A percentile compares a stretch with the other conserved stretches of the same genome.
Evolutionary conservation across 2,797 vertebrate genomes (phyloP).

Genomic region (Chelon labrosus): DNA sequence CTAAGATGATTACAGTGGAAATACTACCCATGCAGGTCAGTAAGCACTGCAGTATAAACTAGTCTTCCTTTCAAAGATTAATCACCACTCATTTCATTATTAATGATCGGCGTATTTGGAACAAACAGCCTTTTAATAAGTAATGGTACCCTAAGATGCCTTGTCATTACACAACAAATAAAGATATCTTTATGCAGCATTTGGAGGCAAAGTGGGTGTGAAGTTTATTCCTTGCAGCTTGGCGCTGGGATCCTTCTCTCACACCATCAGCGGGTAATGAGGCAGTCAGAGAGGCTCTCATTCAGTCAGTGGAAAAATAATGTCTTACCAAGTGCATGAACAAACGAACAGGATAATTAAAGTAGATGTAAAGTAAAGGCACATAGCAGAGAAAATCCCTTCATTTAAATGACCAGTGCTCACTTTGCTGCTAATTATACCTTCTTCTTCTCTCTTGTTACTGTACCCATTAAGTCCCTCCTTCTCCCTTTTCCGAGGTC

Average conservation of each 20-base stretch:
- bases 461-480: slow-evolving; percentile 23
- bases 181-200: slow-evolving; percentile 20
- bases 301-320: slow-evolving; percentile 17
- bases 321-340: slow-evolving; percentile 5
- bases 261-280: slow-evolving; percentile 18
- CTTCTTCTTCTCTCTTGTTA: slow-evolving; percentile 24
- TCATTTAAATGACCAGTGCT: slow-evolving; percentile 11
- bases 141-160: slow-evolving; percentile 53
- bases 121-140: slow-evolving; percentile 79
- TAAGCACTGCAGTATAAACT: slow-evolving; percentile 51
- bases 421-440: slow-evolving; percentile 47
- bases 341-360: slow-evolving; percentile 1
- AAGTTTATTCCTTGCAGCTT: background rate
- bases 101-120: slow-evolving; percentile 77
- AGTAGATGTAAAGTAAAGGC: slow-evolving; percentile 5
- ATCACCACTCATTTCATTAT: slow-evolving; percentile 80
- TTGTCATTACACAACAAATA: slow-evolving; percentile 22
- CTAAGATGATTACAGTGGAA: slow-evolving; percentile 23
- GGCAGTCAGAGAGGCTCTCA: background rate
- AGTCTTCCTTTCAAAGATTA: slow-evolving; percentile 74
- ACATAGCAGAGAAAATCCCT: slow-evolving; percentile 11
- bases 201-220: background rate
- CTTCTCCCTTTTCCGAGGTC: slow-evolving; percentile 34
- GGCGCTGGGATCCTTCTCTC: background rate
- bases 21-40: slow-evolving; percentile 34